phyloP scores from a whole-genome alignment of 2,888 invertebrate species.

The Clivina fossor region DNA sequence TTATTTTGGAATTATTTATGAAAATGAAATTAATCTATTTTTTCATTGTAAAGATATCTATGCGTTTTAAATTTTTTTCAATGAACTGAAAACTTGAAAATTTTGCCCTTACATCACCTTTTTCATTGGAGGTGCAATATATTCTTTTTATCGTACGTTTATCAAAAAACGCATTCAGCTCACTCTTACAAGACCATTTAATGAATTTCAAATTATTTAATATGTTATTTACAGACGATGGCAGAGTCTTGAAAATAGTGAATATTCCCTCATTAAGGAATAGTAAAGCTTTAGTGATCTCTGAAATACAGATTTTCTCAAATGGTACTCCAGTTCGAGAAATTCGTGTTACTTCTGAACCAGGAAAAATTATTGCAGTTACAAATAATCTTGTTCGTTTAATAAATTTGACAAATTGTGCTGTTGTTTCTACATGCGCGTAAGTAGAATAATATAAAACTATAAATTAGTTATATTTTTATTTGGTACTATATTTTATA shows the following conservation, averaged over 20 bases:
- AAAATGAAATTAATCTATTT: too few species aligned
- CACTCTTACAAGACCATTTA: constrained; percentile 5
- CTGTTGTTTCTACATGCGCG: constrained; percentile 66
- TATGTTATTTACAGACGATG: too few species aligned
- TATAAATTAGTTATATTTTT: constrained; percentile 18
- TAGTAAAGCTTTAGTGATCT: constrained; percentile 73
- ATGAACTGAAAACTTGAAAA: too few species aligned
- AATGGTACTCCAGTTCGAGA: constrained; percentile 72
- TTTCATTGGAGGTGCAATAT: too few species aligned
- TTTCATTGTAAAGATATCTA: too few species aligned
- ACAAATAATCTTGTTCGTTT: constrained; percentile 85
- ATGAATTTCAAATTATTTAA: too few species aligned
- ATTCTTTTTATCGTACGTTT: too few species aligned
- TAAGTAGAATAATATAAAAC: constrained; percentile 46
- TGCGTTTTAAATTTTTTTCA: too few species aligned
- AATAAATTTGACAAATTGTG: constrained; percentile 84
- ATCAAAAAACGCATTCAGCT: too few species aligned
- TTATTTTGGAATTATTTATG: too few species aligned
- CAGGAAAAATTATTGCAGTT: constrained; percentile 83
- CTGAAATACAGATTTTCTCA: constrained; percentile 78
- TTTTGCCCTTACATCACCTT: too few species aligned
- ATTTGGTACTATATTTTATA: constrained; percentile 1
- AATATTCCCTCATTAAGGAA: constrained; percentile 70
- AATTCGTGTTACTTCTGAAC: constrained; percentile 72
- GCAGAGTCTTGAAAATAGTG: constrained; percentile 86